These are phyloP conservation scores for Phengaris alcon DNA, from an alignment of 2,888 invertebrate species.

Conservation along the genomic window DNA sequence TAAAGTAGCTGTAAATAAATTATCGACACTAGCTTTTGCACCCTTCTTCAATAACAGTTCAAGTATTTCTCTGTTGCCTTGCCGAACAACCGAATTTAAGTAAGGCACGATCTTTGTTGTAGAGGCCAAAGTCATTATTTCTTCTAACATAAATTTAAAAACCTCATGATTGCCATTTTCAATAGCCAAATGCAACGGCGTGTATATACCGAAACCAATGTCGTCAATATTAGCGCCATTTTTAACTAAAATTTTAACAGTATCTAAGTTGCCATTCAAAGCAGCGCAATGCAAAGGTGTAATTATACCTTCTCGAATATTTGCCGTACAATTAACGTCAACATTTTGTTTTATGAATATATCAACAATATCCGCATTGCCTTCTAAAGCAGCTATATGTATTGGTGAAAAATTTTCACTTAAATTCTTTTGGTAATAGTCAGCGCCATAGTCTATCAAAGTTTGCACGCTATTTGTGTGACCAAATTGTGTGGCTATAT, in stretches of 20 bases:
- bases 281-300: constrained; percentile 24
- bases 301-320: neutral
- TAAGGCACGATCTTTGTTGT: neutral
- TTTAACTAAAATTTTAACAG: constrained; percentile 19
- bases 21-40: neutral
- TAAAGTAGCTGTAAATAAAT: constrained; percentile 4
- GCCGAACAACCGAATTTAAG: neutral
- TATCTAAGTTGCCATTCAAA: constrained; percentile 7
- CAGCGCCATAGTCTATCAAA: constrained; percentile 11
- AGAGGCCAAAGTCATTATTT: neutral
- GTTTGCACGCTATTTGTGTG: neutral
- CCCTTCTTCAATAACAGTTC: constrained; percentile 9
- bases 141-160: constrained; percentile 9
- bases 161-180: neutral
- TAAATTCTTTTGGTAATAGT: neutral
- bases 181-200: constrained; percentile 17
- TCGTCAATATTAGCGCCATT: constrained; percentile 10
- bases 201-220: neutral
- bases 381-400: constrained; percentile 9
- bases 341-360: neutral
- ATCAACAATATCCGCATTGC: neutral
- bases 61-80: constrained; percentile 14
- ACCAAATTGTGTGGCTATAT: constrained; percentile 5
- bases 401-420: neutral
- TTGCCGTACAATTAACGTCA: neutral